Evolutionary conservation across 1,140 invertebrate genomes (phyloP), one percentile per base, ranked within the genome.

Genomic region (Pseudomyrmex gracilis): DNA sequence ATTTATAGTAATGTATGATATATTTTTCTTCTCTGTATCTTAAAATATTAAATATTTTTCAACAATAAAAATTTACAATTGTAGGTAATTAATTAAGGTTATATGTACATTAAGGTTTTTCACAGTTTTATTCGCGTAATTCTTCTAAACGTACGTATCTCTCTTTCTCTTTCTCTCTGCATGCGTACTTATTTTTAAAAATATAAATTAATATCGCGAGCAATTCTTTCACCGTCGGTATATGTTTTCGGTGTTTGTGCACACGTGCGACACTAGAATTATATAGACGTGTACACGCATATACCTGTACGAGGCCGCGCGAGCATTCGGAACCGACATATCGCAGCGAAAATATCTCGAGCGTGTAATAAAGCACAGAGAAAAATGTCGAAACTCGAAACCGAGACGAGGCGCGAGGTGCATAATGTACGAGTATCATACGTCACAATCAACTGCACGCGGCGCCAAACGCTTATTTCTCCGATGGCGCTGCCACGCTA

Each of bases 341-440:
- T 90, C 86, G 83, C 82, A 68, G 73, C 61, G 68, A 87, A 90
- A 90, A 90, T 90, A 90, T 90, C 90, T 90, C 89, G 86, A 90
- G 85, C 90, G 90, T 90, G 89, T 90, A 90, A 90, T 90, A 89
- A 90, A 90, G 90, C 87, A 89, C 85, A 77, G 89, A 90, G 90
- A 90, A 90, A 90, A 90, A 90, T 90, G 90, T 90, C 90, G 90
- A 91, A 90, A 91, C 90, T 90, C 89, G 90, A 91, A 91, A 90
- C 90, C 89, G 89, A 89, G 90, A 90, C 90, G 89, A 90, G 87
- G 86, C 89, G 83, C 87, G 88, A 87, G 86, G 83, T 85, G 88
- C 86, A 90, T 91, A 89, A 91, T 90, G 88, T 90, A 91, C 90
- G 90, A 90, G 89, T 90, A 90, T 89, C 90, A 91, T 91, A 90